A percentile compares a stretch with the other conserved stretches of the same genome.
phyloP scores from a whole-genome alignment of 2,888 invertebrate genomes.

The Invenusta paracnida region DNA sequence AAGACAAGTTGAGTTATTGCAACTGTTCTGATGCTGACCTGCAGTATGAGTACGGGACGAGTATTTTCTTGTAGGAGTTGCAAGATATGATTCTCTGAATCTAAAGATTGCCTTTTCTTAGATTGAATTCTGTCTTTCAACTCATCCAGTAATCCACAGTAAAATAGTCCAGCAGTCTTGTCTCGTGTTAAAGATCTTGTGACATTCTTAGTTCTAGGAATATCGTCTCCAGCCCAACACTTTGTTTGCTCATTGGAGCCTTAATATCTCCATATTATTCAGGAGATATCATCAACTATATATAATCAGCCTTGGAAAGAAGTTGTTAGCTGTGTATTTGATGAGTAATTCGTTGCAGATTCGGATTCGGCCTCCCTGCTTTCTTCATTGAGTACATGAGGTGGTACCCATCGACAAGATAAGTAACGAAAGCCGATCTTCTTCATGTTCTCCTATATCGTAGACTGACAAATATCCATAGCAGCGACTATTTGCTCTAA shows the following conservation, averaged over 20 bases:
- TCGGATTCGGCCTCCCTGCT: too few species aligned
- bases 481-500: background rate
- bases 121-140: background rate
- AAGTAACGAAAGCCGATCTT: conserved; percentile 21
- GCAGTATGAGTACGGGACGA: conserved; percentile 18
- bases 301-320: too few species aligned
- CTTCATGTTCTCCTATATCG: conserved; percentile 5
- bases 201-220: background rate
- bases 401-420: too few species aligned
- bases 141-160: conserved; percentile 14
- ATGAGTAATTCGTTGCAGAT: too few species aligned
- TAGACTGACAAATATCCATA: background rate
- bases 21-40: background rate
- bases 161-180: background rate
- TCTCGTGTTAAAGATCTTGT: background rate
- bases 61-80: conserved; percentile 17
- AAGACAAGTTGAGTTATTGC: background rate
- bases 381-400: too few species aligned
- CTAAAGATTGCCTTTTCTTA: background rate
- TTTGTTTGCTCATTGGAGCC: background rate
- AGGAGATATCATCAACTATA: too few species aligned
- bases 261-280: too few species aligned
- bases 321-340: too few species aligned
- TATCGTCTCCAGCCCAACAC: conserved; percentile 9
- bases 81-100: background rate